These are phyloP conservation scores for Crepidodera aurea DNA, from an alignment of 2,888 invertebrate species.

Conservation along the genomic window DNA sequence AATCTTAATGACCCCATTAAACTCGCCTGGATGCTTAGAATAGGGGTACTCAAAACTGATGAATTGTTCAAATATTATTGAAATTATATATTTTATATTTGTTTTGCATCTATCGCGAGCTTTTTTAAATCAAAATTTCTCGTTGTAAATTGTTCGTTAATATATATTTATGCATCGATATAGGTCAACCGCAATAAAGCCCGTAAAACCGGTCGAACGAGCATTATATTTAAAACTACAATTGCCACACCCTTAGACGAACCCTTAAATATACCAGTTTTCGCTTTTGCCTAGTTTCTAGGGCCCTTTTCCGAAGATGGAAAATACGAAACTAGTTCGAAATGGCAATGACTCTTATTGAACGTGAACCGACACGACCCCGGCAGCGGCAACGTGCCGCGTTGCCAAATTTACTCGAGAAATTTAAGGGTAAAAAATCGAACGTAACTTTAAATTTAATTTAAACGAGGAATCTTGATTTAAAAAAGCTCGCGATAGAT, in stretches of 20 bases:
- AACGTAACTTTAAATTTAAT: no score
- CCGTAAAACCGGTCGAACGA: conserved; percentile 8
- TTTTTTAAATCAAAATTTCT: no score
- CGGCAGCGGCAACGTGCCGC: conserved; percentile 33
- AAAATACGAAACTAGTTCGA: conserved; percentile 38
- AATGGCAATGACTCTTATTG: conserved; percentile 63
- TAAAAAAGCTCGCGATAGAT: no score
- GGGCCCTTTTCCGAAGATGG: conserved; percentile 23
- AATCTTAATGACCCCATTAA: no score
- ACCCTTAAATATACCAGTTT: conserved; percentile 11
- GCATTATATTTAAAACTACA: not conserved
- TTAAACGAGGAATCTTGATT: no score
- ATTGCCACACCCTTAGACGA: conserved; percentile 31
- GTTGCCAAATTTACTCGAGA: conserved; percentile 24
- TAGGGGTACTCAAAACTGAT: no score
- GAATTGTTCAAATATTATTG: no score
- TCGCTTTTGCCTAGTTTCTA: conserved; percentile 24
- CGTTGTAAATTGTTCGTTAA: no score
- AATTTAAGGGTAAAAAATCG: not conserved
- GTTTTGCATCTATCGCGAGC: no score
- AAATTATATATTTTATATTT: no score
- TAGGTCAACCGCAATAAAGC: not conserved
- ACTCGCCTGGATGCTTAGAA: no score
- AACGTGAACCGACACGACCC: conserved; percentile 65
- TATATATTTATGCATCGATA: no score